Conservation (phyloP, 2,797 vertebrate species). For the Sciurus vulgaris region DNA sequence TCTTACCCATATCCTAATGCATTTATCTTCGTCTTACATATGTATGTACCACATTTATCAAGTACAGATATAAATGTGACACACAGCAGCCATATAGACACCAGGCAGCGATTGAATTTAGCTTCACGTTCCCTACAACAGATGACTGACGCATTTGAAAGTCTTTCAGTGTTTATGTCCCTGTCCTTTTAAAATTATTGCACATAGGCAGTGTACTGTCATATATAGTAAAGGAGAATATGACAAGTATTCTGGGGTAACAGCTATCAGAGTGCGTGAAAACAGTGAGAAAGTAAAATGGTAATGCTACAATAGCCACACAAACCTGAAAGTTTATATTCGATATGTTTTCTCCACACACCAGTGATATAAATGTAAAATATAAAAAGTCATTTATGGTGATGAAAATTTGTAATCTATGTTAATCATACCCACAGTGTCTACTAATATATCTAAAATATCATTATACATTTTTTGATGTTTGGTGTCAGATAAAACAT, state of each 20-base stretch:
- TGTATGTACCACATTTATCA: slow-evolving; percentile 44
- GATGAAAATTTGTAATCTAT: neutral
- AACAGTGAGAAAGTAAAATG: neutral
- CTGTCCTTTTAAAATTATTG: slow-evolving; percentile 8
- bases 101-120: neutral
- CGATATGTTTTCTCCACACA: neutral
- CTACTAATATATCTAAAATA: neutral
- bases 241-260: neutral
- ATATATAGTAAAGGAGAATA: neutral
- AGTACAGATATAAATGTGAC: neutral
- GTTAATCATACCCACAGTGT: neutral
- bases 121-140: neutral
- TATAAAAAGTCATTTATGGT: neutral
- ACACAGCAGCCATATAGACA: neutral
- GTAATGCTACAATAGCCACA: neutral
- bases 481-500: neutral
- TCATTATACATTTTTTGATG: neutral
- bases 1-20: neutral
- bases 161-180: neutral
- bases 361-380: neutral
- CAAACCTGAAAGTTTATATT: neutral
- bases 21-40: slow-evolving; percentile 61
- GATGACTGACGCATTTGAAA: slow-evolving; percentile 22
- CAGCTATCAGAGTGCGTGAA: neutral
- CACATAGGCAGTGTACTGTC: neutral